Evolutionary conservation across 2,888 invertebrate genomes (phyloP).

Genomic region (Drosophila mayaguana): DNA sequence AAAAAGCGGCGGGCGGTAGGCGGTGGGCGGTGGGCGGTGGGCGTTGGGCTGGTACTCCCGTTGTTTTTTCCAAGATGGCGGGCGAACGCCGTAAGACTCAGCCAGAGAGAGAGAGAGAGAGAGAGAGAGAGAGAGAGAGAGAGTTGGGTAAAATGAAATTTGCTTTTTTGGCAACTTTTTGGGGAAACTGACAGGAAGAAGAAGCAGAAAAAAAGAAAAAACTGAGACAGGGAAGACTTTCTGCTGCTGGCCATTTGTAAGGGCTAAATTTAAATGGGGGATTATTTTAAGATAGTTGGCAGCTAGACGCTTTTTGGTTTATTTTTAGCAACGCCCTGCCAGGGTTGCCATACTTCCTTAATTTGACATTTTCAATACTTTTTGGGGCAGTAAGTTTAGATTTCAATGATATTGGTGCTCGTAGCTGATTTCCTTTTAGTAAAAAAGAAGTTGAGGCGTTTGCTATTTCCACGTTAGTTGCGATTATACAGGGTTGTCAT

Average conservation of each 20-base stretch:
- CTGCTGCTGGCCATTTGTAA: conserved; percentile 16
- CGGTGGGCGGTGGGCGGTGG: conserved; percentile 30
- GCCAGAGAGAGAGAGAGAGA: neutral
- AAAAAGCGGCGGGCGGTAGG: conserved; percentile 30
- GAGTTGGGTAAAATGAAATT: conserved; percentile 27
- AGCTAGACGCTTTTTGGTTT: conserved; percentile 11
- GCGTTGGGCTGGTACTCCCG: conserved; percentile 38
- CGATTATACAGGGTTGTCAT: conserved; percentile 4
- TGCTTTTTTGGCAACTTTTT: conserved; percentile 47
- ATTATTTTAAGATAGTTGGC: conserved; percentile 11
- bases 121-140: neutral
- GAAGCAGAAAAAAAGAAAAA: neutral
- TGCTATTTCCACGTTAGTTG: too few relatives aligned
- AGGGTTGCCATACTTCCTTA: conserved; percentile 8
- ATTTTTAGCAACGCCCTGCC: neutral
- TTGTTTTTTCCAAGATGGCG: conserved; percentile 79
- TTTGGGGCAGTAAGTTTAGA: neutral
- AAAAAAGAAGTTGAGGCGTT: too few relatives aligned
- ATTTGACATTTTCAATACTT: neutral
- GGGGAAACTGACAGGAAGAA: neutral
- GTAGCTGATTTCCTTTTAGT: neutral
- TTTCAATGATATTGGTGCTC: neutral
- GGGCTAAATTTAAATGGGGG: conserved; percentile 7
- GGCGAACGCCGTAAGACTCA: conserved; percentile 16
- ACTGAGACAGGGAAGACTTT: neutral